Evolutionary conservation across 2,113 vertebrate genomes (phyloP), one percentile per base, ranked within the genome.

Genomic region (Puffinus mauretanicus): DNA sequence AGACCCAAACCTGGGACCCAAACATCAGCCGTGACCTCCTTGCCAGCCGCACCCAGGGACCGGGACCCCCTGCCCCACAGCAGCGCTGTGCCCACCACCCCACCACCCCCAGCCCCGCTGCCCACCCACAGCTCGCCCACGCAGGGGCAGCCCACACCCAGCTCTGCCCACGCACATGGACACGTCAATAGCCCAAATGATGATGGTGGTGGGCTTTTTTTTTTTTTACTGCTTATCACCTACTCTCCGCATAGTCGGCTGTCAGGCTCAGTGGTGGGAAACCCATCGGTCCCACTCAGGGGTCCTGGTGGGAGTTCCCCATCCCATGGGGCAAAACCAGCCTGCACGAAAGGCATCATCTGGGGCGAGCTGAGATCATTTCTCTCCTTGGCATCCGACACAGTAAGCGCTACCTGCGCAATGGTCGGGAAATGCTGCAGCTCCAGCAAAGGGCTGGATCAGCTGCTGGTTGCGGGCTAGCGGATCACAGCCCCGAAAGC

Each of bases 141-240:
- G 0, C 6, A 15, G 54, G 34, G 58, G 60, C 82, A 78, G 44
- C 79, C 49, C 54, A 30, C 70, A 21, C 13, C 32, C 84, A 88
- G 25, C 44, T 47, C 75, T 70, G 61, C 40, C 85, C 55, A 65
- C 0, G 1, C 32, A 58, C 30, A 36, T 0, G 0, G 72, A 25
- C 64, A 20, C 0, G 0, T 22, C 78, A 70, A 7, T 44, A 49
- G 34, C 66, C 58, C 54, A 38, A 38, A 38, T 38, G 36, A 8
- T 0, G 1, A 7, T 25, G 25, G 16, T 26, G 10, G 16, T 20
- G 62, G 26, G 16, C n/a, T n/a, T n/a, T 17, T 46, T 17, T 17
- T 2, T 4, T 7, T 81, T 51, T 65, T 24, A 10, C 32, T n/a
- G 51, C 52, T 64, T 65, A 30, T 73, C 9, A 2, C 58, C 42